Conservation (phyloP, 2,113 vertebrate genomes). For the Entomyzon cyanotis region DNA sequence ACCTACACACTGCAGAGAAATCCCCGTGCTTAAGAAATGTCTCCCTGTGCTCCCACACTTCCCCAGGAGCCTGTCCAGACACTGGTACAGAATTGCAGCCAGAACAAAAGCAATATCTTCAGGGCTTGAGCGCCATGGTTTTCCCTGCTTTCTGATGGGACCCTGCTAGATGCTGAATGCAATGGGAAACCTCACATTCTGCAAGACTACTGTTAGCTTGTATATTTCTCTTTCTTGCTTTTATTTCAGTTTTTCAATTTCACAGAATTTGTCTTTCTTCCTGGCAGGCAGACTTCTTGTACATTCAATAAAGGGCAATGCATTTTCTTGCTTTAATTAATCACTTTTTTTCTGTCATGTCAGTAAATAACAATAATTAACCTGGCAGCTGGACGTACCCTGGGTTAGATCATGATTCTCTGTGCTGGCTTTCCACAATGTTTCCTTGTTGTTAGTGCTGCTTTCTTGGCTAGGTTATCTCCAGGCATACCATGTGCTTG, state of each 20-base stretch:
- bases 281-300: not conserved
- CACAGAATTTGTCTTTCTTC: not conserved
- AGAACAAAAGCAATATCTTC: not conserved
- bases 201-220: not conserved
- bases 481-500: slow-evolving; percentile 31
- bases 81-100: not conserved
- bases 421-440: not conserved
- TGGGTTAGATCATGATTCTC: not conserved
- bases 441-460: slow-evolving; percentile 2
- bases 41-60: not conserved
- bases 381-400: not conserved
- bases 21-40: not conserved
- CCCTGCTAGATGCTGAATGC: not conserved
- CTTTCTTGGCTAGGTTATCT: slow-evolving; percentile 42
- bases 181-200: not conserved
- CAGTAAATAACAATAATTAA: slow-evolving; percentile 20
- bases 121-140: not conserved
- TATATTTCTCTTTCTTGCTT: not conserved
- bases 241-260: not conserved
- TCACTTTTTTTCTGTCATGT: not conserved
- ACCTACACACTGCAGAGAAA: not conserved
- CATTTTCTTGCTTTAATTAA: slow-evolving; percentile 14
- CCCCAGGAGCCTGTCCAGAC: not conserved
- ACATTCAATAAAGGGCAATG: not conserved
- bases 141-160: not conserved